Percentiles rank a stretch among this genome's conserved stretches.
phyloP scores from a whole-genome alignment of 2,113 vertebrate genomes.

The Urocynchramus pylzowi region DNA sequence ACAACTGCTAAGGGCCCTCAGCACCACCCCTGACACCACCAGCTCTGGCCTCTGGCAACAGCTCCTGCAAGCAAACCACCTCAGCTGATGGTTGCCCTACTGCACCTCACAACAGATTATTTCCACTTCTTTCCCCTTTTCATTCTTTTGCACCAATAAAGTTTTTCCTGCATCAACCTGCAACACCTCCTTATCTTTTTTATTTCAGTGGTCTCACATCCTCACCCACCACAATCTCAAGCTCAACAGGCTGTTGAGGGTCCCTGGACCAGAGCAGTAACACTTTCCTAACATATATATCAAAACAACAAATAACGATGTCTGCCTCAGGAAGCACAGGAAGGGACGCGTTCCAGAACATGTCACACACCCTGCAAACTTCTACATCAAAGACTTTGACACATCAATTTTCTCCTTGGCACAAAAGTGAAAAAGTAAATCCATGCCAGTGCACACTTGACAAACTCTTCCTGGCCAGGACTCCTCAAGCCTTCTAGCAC shows the following conservation, averaged over 20 bases:
- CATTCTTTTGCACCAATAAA: not conserved
- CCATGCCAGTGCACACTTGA: not conserved
- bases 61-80: no score
- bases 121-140: not conserved
- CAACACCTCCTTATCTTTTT: rapidly evolving
- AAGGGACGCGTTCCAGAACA: rapidly evolving
- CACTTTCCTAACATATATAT: no score
- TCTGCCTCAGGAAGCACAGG: not conserved
- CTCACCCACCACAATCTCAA: no score
- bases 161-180: not conserved
- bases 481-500: no score
- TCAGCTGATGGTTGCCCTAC: not conserved
- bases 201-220: no score
- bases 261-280: rapidly evolving
- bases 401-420: not conserved
- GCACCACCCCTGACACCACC: not conserved
- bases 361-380: no score
- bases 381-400: no score
- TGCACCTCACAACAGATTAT: not conserved
- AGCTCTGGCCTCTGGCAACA: not conserved
- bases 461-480: not conserved
- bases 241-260: no score
- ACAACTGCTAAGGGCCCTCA: no score
- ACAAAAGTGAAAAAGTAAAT: no score
- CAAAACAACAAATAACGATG: rapidly evolving